These are phyloP conservation scores for Ifrita kowaldi DNA, from an alignment of 2,113 vertebrate genomes.

Conservation along the genomic window DNA sequence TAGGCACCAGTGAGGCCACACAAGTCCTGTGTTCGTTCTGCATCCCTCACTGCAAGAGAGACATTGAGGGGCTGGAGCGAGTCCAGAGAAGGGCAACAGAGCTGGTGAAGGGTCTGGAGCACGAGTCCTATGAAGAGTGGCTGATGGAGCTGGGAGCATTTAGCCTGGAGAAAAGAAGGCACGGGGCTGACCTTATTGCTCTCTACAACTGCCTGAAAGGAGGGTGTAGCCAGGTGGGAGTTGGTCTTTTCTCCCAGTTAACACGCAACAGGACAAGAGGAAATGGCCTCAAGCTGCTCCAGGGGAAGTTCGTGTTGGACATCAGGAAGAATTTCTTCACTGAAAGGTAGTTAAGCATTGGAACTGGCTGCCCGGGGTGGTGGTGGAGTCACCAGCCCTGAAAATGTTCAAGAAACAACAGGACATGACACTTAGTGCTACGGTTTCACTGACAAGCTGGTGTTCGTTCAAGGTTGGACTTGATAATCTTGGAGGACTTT, in stretches of 20 bases:
- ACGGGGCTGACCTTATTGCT: accelerated
- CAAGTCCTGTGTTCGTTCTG: not conserved
- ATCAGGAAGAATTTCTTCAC: not conserved
- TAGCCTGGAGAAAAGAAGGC: not conserved
- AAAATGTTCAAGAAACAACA: not conserved
- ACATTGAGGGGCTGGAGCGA: not conserved
- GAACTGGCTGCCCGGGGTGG: accelerated
- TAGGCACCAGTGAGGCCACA: not conserved
- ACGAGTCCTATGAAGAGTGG: accelerated
- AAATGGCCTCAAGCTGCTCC: not conserved
- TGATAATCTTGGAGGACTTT: not conserved
- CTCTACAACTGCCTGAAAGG: not conserved
- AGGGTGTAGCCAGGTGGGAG: not conserved
- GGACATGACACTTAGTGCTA: no score
- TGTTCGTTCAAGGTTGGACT: not conserved
- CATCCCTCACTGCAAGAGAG: not conserved
- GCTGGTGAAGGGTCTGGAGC: not conserved
- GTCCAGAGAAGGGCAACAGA: not conserved
- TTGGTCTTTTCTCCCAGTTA: not conserved
- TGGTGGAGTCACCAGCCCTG: not conserved
- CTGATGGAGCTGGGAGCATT: not conserved
- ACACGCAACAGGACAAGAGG: not conserved
- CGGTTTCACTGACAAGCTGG: not conserved
- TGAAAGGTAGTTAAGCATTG: not conserved
- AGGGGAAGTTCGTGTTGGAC: not conserved